Percentiles rank a stretch among this genome's conserved stretches.
phyloP scores from a whole-genome alignment of 2,797 vertebrate genomes.

The Picus viridis region DNA sequence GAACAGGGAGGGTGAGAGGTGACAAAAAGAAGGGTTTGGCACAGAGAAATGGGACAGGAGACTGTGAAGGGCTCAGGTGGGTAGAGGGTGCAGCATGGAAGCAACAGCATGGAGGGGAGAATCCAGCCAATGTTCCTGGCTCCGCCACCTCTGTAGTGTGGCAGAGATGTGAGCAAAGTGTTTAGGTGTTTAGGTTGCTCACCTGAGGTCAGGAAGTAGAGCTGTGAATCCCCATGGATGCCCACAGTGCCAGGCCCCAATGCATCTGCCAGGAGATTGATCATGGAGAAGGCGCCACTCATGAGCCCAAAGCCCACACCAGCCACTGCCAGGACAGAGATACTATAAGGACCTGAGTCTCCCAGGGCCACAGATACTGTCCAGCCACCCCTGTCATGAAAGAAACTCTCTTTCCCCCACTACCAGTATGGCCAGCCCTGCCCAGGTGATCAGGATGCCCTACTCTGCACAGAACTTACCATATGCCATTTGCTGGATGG shows the following conservation, averaged over 20 bases:
- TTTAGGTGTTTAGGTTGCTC: neutral
- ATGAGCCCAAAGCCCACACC: slow-evolving; percentile 85
- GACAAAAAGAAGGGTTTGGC: neutral
- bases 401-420: neutral
- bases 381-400: rapidly evolving
- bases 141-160: neutral
- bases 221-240: slow-evolving; percentile 83
- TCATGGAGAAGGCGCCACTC: slow-evolving; percentile 86
- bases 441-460: neutral
- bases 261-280: slow-evolving; percentile 83
- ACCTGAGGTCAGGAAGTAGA: slow-evolving; percentile 87
- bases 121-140: rapidly evolving
- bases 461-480: slow-evolving; percentile 65
- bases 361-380: neutral
- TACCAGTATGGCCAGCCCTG: neutral
- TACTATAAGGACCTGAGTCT: neutral
- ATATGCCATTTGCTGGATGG: slow-evolving; percentile 85
- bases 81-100: neutral
- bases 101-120: neutral
- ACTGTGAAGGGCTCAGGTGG: neutral
- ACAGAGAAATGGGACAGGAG: neutral
- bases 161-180: rapidly evolving
- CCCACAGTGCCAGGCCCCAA: slow-evolving; percentile 84
- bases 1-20: neutral
- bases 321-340: slow-evolving; percentile 72